phyloP scores from a whole-genome alignment of 2,888 invertebrate species.

The Epinotia demarniana region DNA sequence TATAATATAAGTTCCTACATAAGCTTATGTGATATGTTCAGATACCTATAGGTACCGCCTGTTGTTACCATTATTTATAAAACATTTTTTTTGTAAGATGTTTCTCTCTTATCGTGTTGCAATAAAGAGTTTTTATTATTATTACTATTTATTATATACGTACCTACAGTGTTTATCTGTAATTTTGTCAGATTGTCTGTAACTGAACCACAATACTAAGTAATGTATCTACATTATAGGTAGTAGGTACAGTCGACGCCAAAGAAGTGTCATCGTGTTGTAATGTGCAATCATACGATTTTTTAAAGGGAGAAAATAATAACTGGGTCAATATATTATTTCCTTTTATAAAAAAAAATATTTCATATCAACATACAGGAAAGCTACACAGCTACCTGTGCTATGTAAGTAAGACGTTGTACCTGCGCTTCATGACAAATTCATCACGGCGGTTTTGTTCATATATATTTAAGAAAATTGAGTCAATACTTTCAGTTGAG shows the following conservation, averaged over 20 bases:
- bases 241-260: background rate
- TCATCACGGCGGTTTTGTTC: constrained; percentile 23
- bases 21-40: too few species aligned
- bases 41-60: too few species aligned
- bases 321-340: background rate
- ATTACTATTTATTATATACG: too few species aligned
- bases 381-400: background rate
- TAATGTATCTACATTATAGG: background rate
- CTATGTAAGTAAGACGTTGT: background rate
- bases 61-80: too few species aligned
- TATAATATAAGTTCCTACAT: too few species aligned
- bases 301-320: background rate
- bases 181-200: too few species aligned
- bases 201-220: background rate
- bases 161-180: too few species aligned
- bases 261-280: background rate
- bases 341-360: too few species aligned
- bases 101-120: too few species aligned
- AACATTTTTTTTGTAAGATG: too few species aligned
- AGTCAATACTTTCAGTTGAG: constrained; percentile 64
- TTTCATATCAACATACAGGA: background rate
- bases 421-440: constrained; percentile 18
- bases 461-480: constrained; percentile 48
- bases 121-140: too few species aligned
- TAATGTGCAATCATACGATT: background rate